Evolutionary conservation across 2,888 invertebrate genomes (phyloP).

Genomic region (Platycheirus albimanus): DNA sequence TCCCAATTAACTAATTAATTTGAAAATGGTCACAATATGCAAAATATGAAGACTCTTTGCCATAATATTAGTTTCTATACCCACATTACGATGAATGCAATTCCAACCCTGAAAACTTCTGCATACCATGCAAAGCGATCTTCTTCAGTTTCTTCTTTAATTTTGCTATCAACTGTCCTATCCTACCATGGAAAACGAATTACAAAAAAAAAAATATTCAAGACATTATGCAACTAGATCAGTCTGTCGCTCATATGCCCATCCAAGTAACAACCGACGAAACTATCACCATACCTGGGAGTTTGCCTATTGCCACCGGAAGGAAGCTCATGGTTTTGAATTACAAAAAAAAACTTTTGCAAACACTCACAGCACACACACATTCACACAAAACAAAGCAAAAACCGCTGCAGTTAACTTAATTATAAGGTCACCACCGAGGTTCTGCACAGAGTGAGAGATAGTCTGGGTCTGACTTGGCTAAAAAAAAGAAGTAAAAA

Average conservation of each 20-base stretch:
- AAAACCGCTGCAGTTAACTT: constrained; percentile 34
- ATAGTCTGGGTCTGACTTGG: constrained; percentile 17
- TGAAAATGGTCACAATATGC: too few relatives aligned
- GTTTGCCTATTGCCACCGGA: constrained; percentile 47
- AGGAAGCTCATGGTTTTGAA: constrained; percentile 69
- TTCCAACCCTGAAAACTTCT: too few relatives aligned
- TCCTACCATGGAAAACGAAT: neutral
- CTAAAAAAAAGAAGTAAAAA: neutral
- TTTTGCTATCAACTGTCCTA: neutral
- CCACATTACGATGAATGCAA: too few relatives aligned
- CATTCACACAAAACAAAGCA: neutral
- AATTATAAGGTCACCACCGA: constrained; percentile 69
- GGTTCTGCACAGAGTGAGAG: constrained; percentile 50
- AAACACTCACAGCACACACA: neutral
- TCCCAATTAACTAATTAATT: too few relatives aligned
- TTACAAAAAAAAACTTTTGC: constrained; percentile 55
- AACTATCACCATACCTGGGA: constrained; percentile 21
- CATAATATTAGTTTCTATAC: too few relatives aligned
- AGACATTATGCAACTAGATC: constrained; percentile 64
- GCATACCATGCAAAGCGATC: too few relatives aligned
- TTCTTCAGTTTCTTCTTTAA: neutral
- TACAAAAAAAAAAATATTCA: neutral
- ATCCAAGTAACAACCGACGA: constrained; percentile 18
- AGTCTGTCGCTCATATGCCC: constrained; percentile 23
- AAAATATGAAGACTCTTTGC: too few relatives aligned